Evolutionary conservation across 2,797 vertebrate species (phyloP).

Genomic region (Falco rusticolus): DNA sequence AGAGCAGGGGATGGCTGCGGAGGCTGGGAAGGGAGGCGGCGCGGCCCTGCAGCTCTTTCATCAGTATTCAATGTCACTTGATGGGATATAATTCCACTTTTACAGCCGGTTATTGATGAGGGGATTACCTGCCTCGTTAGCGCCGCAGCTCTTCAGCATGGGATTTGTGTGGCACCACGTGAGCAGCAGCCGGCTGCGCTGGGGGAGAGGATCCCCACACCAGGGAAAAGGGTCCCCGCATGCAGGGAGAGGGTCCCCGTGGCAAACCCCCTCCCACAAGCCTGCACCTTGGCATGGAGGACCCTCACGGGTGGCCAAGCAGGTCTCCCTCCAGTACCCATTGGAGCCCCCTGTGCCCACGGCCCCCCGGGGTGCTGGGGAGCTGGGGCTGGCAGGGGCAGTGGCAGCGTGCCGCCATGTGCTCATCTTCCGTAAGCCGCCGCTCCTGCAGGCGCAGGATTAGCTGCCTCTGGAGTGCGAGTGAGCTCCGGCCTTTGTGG

Average conservation of each 20-base stretch:
- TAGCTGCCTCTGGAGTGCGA: background rate
- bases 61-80: background rate
- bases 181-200: background rate
- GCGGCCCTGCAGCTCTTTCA: background rate
- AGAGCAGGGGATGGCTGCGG: background rate
- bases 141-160: background rate
- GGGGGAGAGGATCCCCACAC: background rate
- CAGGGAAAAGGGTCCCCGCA: background rate
- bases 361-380: background rate
- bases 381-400: background rate
- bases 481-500: background rate
- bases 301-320: background rate
- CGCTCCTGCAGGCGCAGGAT: background rate
- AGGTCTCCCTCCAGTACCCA: rapidly evolving
- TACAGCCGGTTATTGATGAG: background rate
- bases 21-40: background rate
- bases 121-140: constrained; percentile 26
- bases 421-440: background rate
- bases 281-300: background rate
- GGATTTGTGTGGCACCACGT: background rate
- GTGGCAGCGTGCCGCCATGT: background rate
- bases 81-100: constrained; percentile 8
- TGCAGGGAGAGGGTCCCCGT: background rate
- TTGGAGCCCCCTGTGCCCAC: rapidly evolving
- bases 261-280: background rate